A percentile compares a stretch with the other conserved stretches of the same genome.
Conservation (phyloP, 2,888 invertebrate species). For the Chrysomela aeneicollis region DNA sequence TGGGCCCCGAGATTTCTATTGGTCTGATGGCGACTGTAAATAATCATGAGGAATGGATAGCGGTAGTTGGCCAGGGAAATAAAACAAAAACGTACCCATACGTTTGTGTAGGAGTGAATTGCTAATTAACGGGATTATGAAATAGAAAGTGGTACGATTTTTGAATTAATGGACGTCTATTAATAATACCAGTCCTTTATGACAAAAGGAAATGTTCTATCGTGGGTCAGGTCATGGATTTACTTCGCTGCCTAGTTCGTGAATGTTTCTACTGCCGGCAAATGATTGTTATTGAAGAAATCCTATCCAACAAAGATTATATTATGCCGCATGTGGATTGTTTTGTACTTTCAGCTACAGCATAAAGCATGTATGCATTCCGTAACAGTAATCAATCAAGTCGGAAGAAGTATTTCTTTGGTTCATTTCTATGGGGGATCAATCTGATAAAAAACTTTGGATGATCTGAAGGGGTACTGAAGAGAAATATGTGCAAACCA, state of each 20-base stretch:
- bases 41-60: conserved; percentile 46
- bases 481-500: no score
- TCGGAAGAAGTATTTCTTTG: no score
- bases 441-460: no score
- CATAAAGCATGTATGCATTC: no score
- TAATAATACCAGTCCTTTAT: conserved; percentile 33
- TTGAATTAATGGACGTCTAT: conserved; percentile 37
- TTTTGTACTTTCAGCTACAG: not conserved
- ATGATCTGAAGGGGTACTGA: no score
- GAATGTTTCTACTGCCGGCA: not conserved
- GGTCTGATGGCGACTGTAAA: conserved; percentile 47
- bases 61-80: conserved; percentile 48
- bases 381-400: no score
- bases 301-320: not conserved
- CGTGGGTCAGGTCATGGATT: conserved; percentile 10
- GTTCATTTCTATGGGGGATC: no score
- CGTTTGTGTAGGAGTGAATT: conserved; percentile 55
- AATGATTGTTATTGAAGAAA: not conserved
- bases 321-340: not conserved
- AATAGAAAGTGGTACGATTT: conserved; percentile 54
- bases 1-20: conserved; percentile 49
- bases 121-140: conserved; percentile 56
- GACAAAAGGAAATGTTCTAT: conserved; percentile 29
- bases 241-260: not conserved
- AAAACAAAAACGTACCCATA: conserved; percentile 44